Conservation (phyloP, 2,797 vertebrate genomes). For the Adrianichthys oophorus region DNA sequence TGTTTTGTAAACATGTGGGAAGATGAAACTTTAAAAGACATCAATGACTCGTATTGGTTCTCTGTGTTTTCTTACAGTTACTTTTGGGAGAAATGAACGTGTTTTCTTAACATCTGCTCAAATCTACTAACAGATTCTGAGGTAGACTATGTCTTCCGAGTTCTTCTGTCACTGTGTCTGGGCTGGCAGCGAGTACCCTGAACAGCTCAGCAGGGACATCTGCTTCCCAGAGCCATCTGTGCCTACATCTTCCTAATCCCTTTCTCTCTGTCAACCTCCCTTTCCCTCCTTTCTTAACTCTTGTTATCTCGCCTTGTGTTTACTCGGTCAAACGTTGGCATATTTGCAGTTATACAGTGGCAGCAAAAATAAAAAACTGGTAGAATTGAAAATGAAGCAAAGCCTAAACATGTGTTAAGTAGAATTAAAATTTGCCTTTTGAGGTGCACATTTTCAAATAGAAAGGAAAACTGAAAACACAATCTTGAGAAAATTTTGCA, state of each 20-base stretch:
- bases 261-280: conserved; percentile 44
- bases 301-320: conserved; percentile 21
- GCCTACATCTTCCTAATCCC: conserved; percentile 66
- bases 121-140: conserved; percentile 63
- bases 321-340: conserved; percentile 22
- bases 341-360: conserved; percentile 1
- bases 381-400: background rate
- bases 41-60: no score
- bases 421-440: background rate
- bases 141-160: conserved; percentile 61
- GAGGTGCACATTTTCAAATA: background rate
- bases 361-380: conserved; percentile 9
- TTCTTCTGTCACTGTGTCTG: conserved; percentile 66
- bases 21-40: no score
- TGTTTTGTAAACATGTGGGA: no score
- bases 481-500: background rate
- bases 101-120: conserved; percentile 74
- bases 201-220: conserved; percentile 74
- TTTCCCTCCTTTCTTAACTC: conserved; percentile 21
- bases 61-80: conserved; percentile 29
- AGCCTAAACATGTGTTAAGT: background rate
- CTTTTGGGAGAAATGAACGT: conserved; percentile 42
- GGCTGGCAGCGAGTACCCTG: conserved; percentile 67
- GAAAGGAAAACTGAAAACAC: background rate
- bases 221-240: conserved; percentile 75